These are phyloP conservation scores for Papilio aristodemus DNA, from an alignment of 1,140 invertebrate species.

Conservation along the genomic window DNA sequence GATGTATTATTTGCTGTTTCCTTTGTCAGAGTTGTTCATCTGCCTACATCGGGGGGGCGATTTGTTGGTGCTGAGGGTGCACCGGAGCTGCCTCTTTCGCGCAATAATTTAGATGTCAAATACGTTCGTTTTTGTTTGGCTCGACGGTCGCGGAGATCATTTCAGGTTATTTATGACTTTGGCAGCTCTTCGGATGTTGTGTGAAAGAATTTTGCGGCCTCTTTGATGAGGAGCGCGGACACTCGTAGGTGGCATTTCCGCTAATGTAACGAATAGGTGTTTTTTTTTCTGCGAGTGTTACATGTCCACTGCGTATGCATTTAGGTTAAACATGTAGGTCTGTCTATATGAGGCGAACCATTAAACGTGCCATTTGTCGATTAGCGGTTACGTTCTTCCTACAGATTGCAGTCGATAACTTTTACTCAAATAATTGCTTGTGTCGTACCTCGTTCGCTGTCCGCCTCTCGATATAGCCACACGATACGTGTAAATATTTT, in stretches of 20 bases:
- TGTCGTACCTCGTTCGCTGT: slow-evolving; percentile 3
- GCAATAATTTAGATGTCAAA: slow-evolving; percentile 80
- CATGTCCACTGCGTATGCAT: slow-evolving; percentile 34
- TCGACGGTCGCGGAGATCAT: slow-evolving; percentile 59
- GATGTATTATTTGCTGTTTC: slow-evolving; percentile 76
- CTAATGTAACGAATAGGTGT: slow-evolving; percentile 50
- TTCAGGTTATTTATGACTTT: slow-evolving; percentile 76
- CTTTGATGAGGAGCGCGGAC: slow-evolving; percentile 61
- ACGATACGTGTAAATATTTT: slow-evolving; percentile 28
- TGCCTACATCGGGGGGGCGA: slow-evolving; percentile 66
- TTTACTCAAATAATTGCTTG: slow-evolving; percentile 33
- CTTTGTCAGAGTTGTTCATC: slow-evolving; percentile 74
- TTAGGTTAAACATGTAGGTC: slow-evolving; percentile 30
- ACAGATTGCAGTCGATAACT: slow-evolving; percentile 31
- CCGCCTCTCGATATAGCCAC: slow-evolving; percentile 28
- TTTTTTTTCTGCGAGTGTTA: slow-evolving; percentile 47
- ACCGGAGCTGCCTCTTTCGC: slow-evolving; percentile 61
- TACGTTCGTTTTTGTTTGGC: slow-evolving; percentile 60
- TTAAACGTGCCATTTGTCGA: slow-evolving; percentile 32
- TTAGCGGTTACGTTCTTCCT: slow-evolving; percentile 33
- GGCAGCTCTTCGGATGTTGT: slow-evolving; percentile 62
- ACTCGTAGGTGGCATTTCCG: slow-evolving; percentile 73
- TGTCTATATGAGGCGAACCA: slow-evolving; percentile 29
- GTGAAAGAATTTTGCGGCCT: slow-evolving; percentile 63
- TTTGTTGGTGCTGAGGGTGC: slow-evolving; percentile 64